Evolutionary conservation across 2,113 vertebrate species (phyloP).

Genomic region (Bothrops jararaca): DNA sequence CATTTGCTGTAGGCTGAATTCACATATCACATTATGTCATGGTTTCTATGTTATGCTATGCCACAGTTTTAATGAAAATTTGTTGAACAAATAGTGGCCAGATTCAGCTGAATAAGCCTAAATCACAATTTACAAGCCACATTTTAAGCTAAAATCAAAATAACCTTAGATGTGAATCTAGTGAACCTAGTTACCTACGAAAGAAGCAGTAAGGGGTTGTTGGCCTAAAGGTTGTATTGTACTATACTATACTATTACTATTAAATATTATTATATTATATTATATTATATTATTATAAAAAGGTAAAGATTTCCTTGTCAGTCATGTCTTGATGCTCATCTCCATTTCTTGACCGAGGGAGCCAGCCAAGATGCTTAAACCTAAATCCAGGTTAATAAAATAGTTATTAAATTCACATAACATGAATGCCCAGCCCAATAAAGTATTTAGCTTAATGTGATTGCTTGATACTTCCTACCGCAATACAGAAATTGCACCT

Average conservation of each 20-base stretch:
- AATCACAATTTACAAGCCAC: not conserved
- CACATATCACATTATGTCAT: not conserved
- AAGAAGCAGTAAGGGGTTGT: not conserved
- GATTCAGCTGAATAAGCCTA: not conserved
- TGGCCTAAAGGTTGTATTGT: not conserved
- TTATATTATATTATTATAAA: not conserved
- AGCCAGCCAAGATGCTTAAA: not conserved
- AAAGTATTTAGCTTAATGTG: not conserved
- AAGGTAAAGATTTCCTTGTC: not conserved
- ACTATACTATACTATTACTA: no score
- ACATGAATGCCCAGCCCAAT: not conserved
- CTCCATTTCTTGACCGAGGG: not conserved
- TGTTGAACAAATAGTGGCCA: not conserved
- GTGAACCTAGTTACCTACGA: not conserved
- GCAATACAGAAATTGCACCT: not conserved
- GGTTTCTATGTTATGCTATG: not conserved
- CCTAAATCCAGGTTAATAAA: not conserved
- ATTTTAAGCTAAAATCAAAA: not conserved
- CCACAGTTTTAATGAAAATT: not conserved
- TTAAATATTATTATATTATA: no score
- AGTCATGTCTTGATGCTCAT: not conserved
- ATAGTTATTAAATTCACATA: not conserved
- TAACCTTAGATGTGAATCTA: not conserved
- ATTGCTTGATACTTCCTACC: not conserved
- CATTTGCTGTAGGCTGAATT: not conserved